Evolutionary conservation across 2,888 invertebrate species (phyloP).

Genomic region (Synanthedon vespiformis): DNA sequence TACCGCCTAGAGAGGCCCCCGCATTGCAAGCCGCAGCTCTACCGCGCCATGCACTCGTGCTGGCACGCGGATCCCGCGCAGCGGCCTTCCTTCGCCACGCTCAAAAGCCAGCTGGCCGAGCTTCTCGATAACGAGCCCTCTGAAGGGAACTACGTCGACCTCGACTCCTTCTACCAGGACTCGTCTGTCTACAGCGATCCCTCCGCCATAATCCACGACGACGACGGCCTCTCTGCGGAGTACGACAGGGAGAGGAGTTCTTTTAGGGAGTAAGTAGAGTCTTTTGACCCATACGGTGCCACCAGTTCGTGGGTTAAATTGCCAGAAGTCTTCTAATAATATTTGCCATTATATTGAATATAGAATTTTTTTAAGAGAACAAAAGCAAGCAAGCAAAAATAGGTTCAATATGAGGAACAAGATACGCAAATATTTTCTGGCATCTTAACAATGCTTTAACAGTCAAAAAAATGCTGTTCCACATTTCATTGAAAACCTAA

Average conservation of each 20-base stretch:
- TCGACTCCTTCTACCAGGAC: conserved; percentile 76
- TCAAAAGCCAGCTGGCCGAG: conserved; percentile 70
- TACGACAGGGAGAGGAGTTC: conserved; percentile 54
- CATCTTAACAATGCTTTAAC: no score
- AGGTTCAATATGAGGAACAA: no score
- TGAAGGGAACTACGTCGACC: conserved; percentile 76
- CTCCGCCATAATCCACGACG: conserved; percentile 62
- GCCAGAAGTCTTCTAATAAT: no score
- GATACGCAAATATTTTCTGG: no score
- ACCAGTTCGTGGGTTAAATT: no score
- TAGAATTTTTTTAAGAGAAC: no score
- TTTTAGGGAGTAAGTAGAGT: conserved; percentile 53
- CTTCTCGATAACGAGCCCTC: conserved; percentile 72
- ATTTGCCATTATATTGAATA: no score
- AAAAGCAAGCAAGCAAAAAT: no score
- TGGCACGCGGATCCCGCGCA: conserved; percentile 78
- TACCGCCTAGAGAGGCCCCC: conserved; percentile 82
- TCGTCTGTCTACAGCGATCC: conserved; percentile 70
- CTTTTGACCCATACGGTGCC: background rate
- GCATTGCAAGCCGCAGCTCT: conserved; percentile 77
- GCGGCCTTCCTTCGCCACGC: conserved; percentile 77
- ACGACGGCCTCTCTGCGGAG: conserved; percentile 60
- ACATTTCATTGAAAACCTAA: no score
- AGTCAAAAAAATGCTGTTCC: no score
- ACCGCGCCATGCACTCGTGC: conserved; percentile 64